A percentile compares a stretch with the other conserved stretches of the same genome.
Conservation (phyloP, 2,797 vertebrate genomes). For the Spondyliosoma cantharus region DNA sequence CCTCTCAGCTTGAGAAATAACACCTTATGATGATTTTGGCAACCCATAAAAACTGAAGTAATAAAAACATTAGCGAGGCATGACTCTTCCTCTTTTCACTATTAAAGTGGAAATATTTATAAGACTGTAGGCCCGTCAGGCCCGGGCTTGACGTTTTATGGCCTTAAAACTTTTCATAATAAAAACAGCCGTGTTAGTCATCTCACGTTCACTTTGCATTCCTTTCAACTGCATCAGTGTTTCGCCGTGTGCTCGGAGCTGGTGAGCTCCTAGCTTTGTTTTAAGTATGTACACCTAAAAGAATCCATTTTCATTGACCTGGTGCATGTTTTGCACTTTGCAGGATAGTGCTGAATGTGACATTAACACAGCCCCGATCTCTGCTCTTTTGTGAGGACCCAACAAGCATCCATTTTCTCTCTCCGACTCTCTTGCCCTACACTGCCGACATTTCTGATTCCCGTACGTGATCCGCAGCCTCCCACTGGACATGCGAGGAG, state of each 20-base stretch:
- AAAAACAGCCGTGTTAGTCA: conserved; percentile 70
- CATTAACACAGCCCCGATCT: conserved; percentile 5
- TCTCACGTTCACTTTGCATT: conserved; percentile 37
- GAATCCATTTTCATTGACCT: neutral
- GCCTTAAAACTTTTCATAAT: conserved; percentile 66
- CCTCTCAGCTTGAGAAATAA: conserved; percentile 43
- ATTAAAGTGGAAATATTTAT: conserved; percentile 71
- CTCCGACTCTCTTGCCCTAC: conserved; percentile 14
- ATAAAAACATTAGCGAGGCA: conserved; percentile 72
- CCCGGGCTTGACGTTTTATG: conserved; percentile 60
- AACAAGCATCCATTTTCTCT: conserved; percentile 34
- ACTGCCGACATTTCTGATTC: conserved; percentile 56
- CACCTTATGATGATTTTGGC: conserved; percentile 62
- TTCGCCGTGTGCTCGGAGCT: conserved; percentile 17
- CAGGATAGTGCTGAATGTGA: conserved; percentile 11
- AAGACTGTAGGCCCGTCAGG: conserved; percentile 62
- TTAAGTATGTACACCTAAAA: conserved; percentile 26
- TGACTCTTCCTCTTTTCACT: conserved; percentile 59
- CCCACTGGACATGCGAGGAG: conserved; percentile 62
- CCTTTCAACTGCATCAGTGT: conserved; percentile 33
- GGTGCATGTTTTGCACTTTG: conserved; percentile 11
- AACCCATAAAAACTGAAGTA: conserved; percentile 51
- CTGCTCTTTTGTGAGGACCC: conserved; percentile 13
- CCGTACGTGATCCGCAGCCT: conserved; percentile 64
- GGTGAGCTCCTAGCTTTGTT: conserved; percentile 35